Percentiles rank a stretch among this genome's conserved stretches.
Evolutionary conservation across 2,797 vertebrate genomes (phyloP).

Genomic region (Eidolon dupreanum): DNA sequence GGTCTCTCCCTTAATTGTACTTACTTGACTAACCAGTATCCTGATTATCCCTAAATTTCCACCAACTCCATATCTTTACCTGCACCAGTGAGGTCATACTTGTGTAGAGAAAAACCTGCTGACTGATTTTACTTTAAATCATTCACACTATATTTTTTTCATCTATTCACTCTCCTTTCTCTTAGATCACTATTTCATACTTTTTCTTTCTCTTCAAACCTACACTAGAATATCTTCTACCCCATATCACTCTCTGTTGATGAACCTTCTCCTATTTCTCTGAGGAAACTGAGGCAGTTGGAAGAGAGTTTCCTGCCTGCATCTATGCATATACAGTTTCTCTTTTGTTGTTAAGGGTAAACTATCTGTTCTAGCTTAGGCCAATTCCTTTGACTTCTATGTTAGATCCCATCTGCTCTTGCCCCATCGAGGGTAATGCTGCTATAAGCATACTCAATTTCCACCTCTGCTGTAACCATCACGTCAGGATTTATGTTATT

Average conservation of each 20-base stretch:
- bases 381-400: neutral
- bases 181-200: neutral
- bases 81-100: neutral
- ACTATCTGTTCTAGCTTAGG: neutral
- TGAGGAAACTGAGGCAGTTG: neutral
- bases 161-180: neutral
- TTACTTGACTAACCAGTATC: slow-evolving; percentile 29
- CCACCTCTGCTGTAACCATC: neutral
- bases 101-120: neutral
- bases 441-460: neutral
- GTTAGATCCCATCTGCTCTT: neutral
- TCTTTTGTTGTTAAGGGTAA: neutral
- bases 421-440: neutral
- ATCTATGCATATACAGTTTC: neutral
- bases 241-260: neutral
- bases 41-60: neutral
- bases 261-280: neutral
- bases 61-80: neutral
- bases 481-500: neutral
- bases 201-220: neutral
- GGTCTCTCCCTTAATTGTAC: neutral
- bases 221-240: neutral
- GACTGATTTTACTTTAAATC: neutral
- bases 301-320: slow-evolving; percentile 2
- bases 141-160: neutral